Evolutionary conservation across 2,888 invertebrate species (phyloP).

Genomic region (Fragum whitleyi): DNA sequence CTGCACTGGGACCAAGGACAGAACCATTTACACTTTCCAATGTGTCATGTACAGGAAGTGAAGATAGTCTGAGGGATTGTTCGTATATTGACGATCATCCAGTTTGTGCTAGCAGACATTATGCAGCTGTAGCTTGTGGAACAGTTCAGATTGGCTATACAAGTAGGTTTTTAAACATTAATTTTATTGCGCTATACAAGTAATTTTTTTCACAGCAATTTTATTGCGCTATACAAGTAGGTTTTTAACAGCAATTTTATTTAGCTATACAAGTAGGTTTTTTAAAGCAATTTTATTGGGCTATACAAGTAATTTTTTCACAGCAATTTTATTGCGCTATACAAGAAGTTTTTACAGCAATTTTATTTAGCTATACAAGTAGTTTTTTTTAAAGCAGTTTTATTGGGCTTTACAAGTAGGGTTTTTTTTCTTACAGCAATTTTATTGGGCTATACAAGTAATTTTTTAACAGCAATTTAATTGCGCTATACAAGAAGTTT

Average conservation of each 20-base stretch:
- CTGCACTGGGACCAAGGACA: constrained; percentile 57
- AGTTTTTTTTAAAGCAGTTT: constrained; percentile 52
- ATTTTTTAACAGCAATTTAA: too few relatives aligned
- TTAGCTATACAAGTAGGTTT: too few relatives aligned
- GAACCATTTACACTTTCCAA: constrained; percentile 69
- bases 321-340: too few relatives aligned
- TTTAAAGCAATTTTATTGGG: too few relatives aligned
- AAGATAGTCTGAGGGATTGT: constrained; percentile 58
- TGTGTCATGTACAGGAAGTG: constrained; percentile 85
- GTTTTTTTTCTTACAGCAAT: too few relatives aligned
- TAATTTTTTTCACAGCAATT: too few relatives aligned
- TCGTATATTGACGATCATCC: constrained; percentile 27
- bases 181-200: background rate
- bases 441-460: background rate
- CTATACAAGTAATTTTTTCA: too few relatives aligned
- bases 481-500: too few relatives aligned
- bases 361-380: too few relatives aligned
- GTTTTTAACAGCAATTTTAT: too few relatives aligned
- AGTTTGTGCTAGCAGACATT: constrained; percentile 53
- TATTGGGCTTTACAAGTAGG: constrained; percentile 32
- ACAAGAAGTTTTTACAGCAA: too few relatives aligned
- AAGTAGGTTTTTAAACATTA: constrained; percentile 38
- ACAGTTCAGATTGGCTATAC: constrained; percentile 20
- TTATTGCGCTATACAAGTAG: too few relatives aligned
- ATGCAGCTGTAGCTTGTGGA: constrained; percentile 66